Conservation (phyloP, 2,797 vertebrate species). For the Centroberyx gerrardi region DNA sequence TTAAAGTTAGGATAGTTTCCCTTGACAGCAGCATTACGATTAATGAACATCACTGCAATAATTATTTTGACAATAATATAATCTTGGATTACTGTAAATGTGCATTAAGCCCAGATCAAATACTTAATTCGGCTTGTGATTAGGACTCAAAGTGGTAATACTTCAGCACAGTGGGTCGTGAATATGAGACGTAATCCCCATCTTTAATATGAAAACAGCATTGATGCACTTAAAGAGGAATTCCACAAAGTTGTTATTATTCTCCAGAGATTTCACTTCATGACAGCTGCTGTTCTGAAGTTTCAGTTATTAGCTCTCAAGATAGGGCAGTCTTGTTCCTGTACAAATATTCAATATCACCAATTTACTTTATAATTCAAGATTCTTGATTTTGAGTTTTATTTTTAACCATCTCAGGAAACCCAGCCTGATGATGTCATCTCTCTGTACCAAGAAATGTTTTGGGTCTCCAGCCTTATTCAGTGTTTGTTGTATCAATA, state of each 20-base stretch:
- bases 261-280: background rate
- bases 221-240: background rate
- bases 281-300: background rate
- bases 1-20: background rate
- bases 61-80: constrained; percentile 43
- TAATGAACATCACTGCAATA: background rate
- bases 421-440: too few relatives aligned
- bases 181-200: constrained; percentile 55
- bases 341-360: too few relatives aligned
- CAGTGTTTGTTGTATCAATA: too few relatives aligned
- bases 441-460: too few relatives aligned
- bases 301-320: background rate
- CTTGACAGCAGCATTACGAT: background rate
- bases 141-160: constrained; percentile 44
- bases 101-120: constrained; percentile 49
- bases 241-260: background rate
- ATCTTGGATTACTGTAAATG: constrained; percentile 58
- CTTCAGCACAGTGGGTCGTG: constrained; percentile 49
- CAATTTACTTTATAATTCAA: too few relatives aligned
- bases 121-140: constrained; percentile 42
- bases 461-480: too few relatives aligned
- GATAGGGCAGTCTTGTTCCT: too few relatives aligned
- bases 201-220: background rate
- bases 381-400: too few relatives aligned
- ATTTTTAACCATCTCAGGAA: too few relatives aligned